Base-by-base conservation (phyloP, 2,797 vertebrate species). In the Alauda arvensis region DNA sequence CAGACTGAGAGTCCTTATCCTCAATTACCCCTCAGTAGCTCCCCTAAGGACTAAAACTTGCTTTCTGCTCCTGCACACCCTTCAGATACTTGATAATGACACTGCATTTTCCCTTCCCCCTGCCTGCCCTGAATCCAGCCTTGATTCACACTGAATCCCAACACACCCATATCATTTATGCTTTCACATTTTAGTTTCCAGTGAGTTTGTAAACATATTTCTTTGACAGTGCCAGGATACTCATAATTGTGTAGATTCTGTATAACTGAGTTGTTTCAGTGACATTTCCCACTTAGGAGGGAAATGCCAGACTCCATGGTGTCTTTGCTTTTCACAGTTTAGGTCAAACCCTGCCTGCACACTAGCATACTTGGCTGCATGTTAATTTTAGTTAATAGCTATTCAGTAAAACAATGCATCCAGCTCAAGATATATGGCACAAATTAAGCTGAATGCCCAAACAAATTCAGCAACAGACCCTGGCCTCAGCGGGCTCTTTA, bases 301-400 rank as follows among this genome's bases (percentile, higher is more conserved):
- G 60, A 84, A 75, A 77, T 57, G 52, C 66, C 78, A 93, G 66
- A 57, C 71, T 88, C 46, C 46, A 31, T 3, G 1, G 52, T 66
- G 77, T 67, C 85, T 92, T 94, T 94, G 92, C 67, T 66, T 90
- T 93, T 92, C 79, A 82, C 37, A 74, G 86, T 55, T 91, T 88
- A 93, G 92, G 91, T 95, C 88, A 93, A 95, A 90, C 75, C 37
- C 26, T 85, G 86, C 91, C 75, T 88, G 77, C 89, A 76, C 12
- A 3, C 78, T 85, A 77, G 78, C 46, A 5, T 52, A 79, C 65
- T 75, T 94, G 59, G 75, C 75, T 88, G 92, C 83, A 88, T 94
- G 85, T 95, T 95, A 94, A 96, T 95, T 94, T 91, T 91, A 86
- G 93, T 93, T 94, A 95, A 95, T 93, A 89, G 85, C 85, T 92